Percentiles rank a stretch among this genome's conserved stretches.
Conservation (phyloP, 2,888 invertebrate genomes). For the Nomada hirtipes region DNA sequence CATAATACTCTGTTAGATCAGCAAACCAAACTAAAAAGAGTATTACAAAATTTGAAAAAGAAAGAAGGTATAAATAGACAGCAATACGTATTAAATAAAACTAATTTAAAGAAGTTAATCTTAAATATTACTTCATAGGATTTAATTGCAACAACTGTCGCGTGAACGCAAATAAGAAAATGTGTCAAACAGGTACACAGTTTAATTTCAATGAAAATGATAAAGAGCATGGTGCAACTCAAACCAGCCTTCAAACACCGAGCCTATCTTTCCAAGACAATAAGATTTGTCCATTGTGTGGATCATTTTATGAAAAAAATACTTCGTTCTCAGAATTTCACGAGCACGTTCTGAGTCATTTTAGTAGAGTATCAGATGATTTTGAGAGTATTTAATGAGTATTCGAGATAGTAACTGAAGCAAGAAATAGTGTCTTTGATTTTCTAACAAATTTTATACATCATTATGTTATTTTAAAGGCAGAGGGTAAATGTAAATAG, state of each 20-base stretch:
- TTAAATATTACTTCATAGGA: slow-evolving; percentile 62
- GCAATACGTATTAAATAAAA: neutral
- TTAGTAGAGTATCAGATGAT: slow-evolving; percentile 85
- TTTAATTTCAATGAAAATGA: slow-evolving; percentile 76
- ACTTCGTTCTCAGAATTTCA: slow-evolving; percentile 88
- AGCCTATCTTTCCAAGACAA: slow-evolving; percentile 77
- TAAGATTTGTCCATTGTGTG: slow-evolving; percentile 92
- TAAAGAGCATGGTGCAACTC: slow-evolving; percentile 77
- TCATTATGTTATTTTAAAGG: slow-evolving; percentile 5
- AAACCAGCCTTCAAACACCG: slow-evolving; percentile 75
- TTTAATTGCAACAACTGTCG: slow-evolving; percentile 74
- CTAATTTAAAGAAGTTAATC: neutral
- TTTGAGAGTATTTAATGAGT: slow-evolving; percentile 64
- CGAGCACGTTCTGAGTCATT: slow-evolving; percentile 92
- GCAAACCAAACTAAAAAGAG: slow-evolving; percentile 87
- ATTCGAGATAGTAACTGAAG: neutral
- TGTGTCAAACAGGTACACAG: slow-evolving; percentile 79
- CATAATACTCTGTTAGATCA: slow-evolving; percentile 88
- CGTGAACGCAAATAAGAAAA: slow-evolving; percentile 76
- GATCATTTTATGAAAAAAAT: slow-evolving; percentile 87
- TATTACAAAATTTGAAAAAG: slow-evolving; percentile 82
- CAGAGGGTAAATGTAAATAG: slow-evolving; percentile 34
- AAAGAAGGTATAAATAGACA: slow-evolving; percentile 77
- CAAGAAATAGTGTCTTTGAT: slow-evolving; percentile 8
- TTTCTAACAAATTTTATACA: slow-evolving; percentile 7